phyloP scores from a whole-genome alignment of 2,113 vertebrate species.

The Triplophysa siluroides region DNA sequence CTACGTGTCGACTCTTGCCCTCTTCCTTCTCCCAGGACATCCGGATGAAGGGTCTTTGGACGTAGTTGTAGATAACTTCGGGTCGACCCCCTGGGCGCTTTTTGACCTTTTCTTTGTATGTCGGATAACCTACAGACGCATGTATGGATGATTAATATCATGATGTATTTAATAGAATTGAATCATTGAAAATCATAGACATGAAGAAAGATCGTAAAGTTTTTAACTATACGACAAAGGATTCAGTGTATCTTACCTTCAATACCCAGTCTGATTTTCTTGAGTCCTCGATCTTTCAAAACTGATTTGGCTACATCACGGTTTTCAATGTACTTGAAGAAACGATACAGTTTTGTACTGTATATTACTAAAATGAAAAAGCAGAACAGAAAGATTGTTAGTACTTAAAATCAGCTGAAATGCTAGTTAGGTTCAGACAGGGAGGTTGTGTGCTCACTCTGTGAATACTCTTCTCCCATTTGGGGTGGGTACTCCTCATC shows the following conservation, averaged over 20 bases:
- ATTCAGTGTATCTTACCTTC: slow-evolving; percentile 82
- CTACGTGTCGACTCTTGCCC: slow-evolving; percentile 96
- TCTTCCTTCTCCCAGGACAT: slow-evolving; percentile 99
- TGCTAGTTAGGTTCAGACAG: neutral
- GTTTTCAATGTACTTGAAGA: slow-evolving; percentile 99
- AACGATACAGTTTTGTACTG: slow-evolving; percentile 98
- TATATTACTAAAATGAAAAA: slow-evolving; percentile 85
- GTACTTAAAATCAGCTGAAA: neutral
- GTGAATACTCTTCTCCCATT: slow-evolving; percentile 99
- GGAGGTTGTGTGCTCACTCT: slow-evolving; percentile 78
- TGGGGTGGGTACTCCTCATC: slow-evolving; percentile 98
- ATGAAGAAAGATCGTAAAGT: neutral
- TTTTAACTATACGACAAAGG: neutral
- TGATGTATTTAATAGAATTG: neutral
- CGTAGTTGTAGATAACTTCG: slow-evolving; percentile 98
- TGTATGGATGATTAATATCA: neutral
- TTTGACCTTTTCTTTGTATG: slow-evolving; percentile 99
- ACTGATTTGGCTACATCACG: slow-evolving; percentile 98
- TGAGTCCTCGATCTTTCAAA: slow-evolving; percentile 94
- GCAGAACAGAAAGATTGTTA: slow-evolving; percentile 15
- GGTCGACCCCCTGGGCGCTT: slow-evolving; percentile 93
- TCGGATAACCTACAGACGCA: slow-evolving; percentile 84
- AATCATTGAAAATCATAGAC: neutral
- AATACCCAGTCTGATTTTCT: slow-evolving; percentile 97
- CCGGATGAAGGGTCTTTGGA: slow-evolving; percentile 96